These are phyloP conservation scores for Dunckerocampus dactyliophorus DNA, from an alignment of 2,113 vertebrate genomes.

Conservation along the genomic window DNA sequence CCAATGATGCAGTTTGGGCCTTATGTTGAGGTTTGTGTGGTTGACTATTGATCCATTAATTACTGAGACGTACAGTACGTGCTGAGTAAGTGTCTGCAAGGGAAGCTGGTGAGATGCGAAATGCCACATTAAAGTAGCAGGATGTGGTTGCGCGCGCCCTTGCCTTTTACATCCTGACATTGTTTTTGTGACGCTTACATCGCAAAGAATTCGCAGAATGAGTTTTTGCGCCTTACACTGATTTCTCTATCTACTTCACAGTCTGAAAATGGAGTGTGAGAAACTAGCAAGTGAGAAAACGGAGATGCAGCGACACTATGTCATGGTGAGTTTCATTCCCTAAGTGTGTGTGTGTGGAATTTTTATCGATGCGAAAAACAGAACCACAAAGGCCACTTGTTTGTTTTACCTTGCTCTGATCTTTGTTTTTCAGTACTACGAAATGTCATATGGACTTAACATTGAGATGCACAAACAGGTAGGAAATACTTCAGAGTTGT, in stretches of 20 bases:
- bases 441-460: conserved; percentile 97
- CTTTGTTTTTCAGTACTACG: conserved; percentile 81
- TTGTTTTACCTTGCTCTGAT: conserved; percentile 35
- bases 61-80: conserved; percentile 49
- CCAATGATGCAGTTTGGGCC: conserved; percentile 54
- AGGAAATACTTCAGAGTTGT: conserved; percentile 41
- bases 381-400: conserved; percentile 9
- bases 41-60: conserved; percentile 66
- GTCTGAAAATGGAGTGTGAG: conserved; percentile 95
- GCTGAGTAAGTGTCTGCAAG: conserved; percentile 62
- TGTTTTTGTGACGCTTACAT: background rate
- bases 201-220: background rate
- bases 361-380: conserved; percentile 19
- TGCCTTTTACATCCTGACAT: background rate
- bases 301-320: conserved; percentile 97
- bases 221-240: conserved; percentile 2
- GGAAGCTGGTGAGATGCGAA: conserved; percentile 30
- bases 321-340: conserved; percentile 83
- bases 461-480: conserved; percentile 99
- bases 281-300: conserved; percentile 97
- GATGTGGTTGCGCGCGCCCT: conserved; percentile 15
- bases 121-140: conserved; percentile 40
- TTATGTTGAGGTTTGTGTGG: conserved; percentile 61
- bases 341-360: background rate
- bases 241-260: conserved; percentile 48